Base-by-base conservation (phyloP, 1,140 invertebrate genomes). In the Neodiprion lecontei region DNA sequence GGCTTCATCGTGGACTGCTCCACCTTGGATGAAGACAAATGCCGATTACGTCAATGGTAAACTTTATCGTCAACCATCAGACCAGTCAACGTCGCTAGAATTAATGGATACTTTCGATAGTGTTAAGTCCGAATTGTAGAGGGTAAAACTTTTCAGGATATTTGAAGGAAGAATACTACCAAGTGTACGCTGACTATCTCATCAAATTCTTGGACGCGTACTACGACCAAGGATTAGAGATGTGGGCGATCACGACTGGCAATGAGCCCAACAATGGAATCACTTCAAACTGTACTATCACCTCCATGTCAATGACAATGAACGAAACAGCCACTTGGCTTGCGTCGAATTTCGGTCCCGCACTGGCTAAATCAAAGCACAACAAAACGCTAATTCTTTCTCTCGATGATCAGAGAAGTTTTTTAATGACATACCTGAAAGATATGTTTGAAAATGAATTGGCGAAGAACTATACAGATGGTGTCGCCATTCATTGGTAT, bases 21-120 rank as follows among this genome's bases (percentile, higher is more conserved):
- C 17, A 21, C 17, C 17, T 7, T 99, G 97, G 97, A 98, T 99
- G 97, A 99, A 99, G 88, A 94, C 92, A 0, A 96, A 94, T 79
- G 88, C 93, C 23, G 86, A 84, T 69, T 91, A 90, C 17, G 17
- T 21, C 17, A 1, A 0, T 21, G 17, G 17, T 21, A 21, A 21
- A 21, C 17, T 21, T 21, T 21, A 21, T 21, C 17, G 17, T 21
- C 17, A 21, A 21, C 17, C 17, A 21, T 21, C 17, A 21, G 17
- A 21, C 17, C 17, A 21, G 17, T 21, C 17, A 21, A 21, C 17
- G 17, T 21, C 17, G 17, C 0, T 21, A 21, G 17, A 21, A 21
- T 21, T 21, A 21, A 0, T 21, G 17, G 17, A 21, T 21, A 21
- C 17, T 21, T 21, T 21, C 17, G 17, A 21, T 21, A 21, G 0